Conservation (phyloP, 2,888 invertebrate genomes). For the Pecten maximus region DNA sequence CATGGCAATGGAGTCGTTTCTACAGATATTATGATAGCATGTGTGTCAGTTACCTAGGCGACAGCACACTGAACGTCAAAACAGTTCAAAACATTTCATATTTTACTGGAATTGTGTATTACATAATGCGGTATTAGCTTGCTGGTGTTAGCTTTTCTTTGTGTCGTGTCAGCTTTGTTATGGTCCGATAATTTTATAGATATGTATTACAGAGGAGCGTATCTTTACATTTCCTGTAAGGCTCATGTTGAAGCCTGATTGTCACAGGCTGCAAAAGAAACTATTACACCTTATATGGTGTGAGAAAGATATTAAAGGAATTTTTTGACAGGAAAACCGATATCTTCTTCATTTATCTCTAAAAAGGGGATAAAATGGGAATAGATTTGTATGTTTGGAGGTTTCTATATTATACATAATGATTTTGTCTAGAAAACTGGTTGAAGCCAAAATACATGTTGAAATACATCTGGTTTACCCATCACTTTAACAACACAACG, state of each 20-base stretch:
- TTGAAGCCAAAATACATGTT: background rate
- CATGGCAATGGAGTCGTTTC: constrained; percentile 20
- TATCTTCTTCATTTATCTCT: no score
- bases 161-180: background rate
- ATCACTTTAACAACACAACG: background rate
- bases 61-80: constrained; percentile 13
- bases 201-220: background rate
- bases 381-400: no score
- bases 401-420: background rate
- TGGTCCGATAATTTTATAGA: background rate
- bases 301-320: no score
- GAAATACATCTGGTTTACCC: background rate
- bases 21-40: background rate
- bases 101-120: background rate
- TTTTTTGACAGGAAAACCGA: no score
- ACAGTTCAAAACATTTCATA: constrained; percentile 21
- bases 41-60: constrained; percentile 19
- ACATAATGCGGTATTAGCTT: background rate
- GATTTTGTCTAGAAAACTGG: background rate
- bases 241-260: no score
- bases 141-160: background rate
- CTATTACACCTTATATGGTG: no score
- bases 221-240: no score
- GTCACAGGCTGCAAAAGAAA: no score
- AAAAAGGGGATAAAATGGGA: no score